phyloP scores from a whole-genome alignment of 2,888 invertebrate species.

The Chloroclystis v-ata region DNA sequence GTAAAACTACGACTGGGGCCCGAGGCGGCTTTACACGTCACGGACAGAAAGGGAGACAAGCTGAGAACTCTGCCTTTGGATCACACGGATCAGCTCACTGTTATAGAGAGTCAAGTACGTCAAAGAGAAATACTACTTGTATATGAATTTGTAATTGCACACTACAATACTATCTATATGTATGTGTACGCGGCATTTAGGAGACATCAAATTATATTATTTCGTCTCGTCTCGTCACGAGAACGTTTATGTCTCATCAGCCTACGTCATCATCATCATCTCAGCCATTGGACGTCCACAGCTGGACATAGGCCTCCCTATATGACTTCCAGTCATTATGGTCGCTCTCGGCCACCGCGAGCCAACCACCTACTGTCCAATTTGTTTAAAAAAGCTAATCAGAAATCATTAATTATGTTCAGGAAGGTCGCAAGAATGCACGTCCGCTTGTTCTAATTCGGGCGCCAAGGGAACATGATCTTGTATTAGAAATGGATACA shows the following conservation, averaged over 20 bases:
- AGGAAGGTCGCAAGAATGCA: constrained; percentile 83
- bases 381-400: neutral
- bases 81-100: constrained; percentile 86
- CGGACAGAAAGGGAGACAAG: constrained; percentile 94
- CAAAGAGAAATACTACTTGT: no score
- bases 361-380: neutral
- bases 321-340: no score
- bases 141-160: no score
- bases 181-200: no score
- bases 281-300: no score
- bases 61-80: constrained; percentile 88
- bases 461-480: constrained; percentile 92
- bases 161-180: no score
- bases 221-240: no score
- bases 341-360: no score
- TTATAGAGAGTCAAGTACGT: constrained; percentile 91
- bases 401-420: constrained; percentile 26
- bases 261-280: no score
- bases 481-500: constrained; percentile 94
- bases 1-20: constrained; percentile 95
- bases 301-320: no score
- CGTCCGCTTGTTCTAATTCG: constrained; percentile 89
- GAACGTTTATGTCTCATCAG: no score
- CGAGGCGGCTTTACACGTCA: constrained; percentile 89
- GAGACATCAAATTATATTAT: no score